Evolutionary conservation across 2,113 vertebrate genomes (phyloP).

Genomic region (Hypocryptadius cinnamomeus): DNA sequence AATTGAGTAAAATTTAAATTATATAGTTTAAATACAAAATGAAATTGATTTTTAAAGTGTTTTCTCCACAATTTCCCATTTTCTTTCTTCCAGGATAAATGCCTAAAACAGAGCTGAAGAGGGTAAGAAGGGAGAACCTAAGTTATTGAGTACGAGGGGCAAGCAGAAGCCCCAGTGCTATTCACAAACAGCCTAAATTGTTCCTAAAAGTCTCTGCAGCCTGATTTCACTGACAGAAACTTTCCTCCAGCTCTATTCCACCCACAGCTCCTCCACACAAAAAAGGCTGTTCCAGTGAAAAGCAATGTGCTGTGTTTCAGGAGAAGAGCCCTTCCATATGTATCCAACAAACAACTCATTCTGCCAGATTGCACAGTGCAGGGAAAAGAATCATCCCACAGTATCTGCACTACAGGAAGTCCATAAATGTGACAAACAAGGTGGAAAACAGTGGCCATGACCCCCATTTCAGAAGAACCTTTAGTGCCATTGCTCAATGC

Average conservation of each 20-base stretch:
- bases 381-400: not conserved
- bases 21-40: not conserved
- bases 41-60: not conserved
- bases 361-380: not conserved
- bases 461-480: not conserved
- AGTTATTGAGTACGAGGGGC: not conserved
- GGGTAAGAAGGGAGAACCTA: not conserved
- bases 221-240: conserved; percentile 6
- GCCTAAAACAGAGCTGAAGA: not conserved
- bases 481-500: not conserved
- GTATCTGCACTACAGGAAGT: not conserved
- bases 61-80: not conserved
- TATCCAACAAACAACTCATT: not conserved
- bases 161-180: not conserved
- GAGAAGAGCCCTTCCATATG: not conserved
- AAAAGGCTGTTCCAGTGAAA: conserved; percentile 2
- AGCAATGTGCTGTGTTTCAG: not conserved
- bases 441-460: not conserved
- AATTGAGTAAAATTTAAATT: not conserved
- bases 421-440: not conserved
- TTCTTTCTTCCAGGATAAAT: not conserved
- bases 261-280: conserved; percentile 20
- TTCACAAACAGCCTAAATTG: not conserved
- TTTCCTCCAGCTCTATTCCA: conserved; percentile 12
- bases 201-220: not conserved